Evolutionary conservation across 2,797 vertebrate species (phyloP).

Genomic region (Lates japonicus): DNA sequence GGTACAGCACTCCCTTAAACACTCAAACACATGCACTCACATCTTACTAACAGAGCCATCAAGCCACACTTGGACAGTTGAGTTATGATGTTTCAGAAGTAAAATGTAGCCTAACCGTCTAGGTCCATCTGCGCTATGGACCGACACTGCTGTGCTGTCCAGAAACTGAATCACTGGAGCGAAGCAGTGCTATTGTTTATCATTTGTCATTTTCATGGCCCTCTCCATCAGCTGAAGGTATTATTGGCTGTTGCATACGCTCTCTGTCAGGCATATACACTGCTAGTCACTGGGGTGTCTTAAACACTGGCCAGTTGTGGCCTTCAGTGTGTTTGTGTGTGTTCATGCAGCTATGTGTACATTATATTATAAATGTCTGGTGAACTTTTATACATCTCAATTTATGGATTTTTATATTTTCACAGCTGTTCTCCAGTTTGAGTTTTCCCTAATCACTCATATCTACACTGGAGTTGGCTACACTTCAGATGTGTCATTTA

Average conservation of each 20-base stretch:
- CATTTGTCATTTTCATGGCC: slow-evolving; percentile 78
- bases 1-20: slow-evolving; percentile 79
- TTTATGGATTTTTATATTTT: slow-evolving; percentile 45
- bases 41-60: slow-evolving; percentile 30
- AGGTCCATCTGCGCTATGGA: slow-evolving; percentile 31
- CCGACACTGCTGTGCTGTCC: slow-evolving; percentile 10
- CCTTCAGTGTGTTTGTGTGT: slow-evolving; percentile 19
- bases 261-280: slow-evolving; percentile 47
- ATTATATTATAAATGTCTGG: slow-evolving; percentile 5
- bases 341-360: slow-evolving; percentile 15
- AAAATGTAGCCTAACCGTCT: slow-evolving; percentile 34
- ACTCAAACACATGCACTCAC: not conserved
- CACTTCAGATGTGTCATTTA: not conserved
- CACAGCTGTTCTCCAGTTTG: slow-evolving; percentile 31
- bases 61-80: not conserved
- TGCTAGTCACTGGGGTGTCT: slow-evolving; percentile 55
- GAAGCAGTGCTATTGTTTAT: slow-evolving; percentile 62
- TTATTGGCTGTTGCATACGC: slow-evolving; percentile 69
- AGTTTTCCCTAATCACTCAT: slow-evolving; percentile 13
- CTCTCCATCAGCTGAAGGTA: slow-evolving; percentile 70
- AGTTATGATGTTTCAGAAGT: slow-evolving; percentile 51
- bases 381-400: slow-evolving; percentile 15
- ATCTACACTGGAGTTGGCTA: not conserved
- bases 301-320: slow-evolving; percentile 41
- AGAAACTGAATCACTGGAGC: slow-evolving; percentile 46